A percentile compares a stretch with the other conserved stretches of the same genome.
Conservation (phyloP, 2,888 invertebrate species). For the Cecidostiba fungosa region DNA sequence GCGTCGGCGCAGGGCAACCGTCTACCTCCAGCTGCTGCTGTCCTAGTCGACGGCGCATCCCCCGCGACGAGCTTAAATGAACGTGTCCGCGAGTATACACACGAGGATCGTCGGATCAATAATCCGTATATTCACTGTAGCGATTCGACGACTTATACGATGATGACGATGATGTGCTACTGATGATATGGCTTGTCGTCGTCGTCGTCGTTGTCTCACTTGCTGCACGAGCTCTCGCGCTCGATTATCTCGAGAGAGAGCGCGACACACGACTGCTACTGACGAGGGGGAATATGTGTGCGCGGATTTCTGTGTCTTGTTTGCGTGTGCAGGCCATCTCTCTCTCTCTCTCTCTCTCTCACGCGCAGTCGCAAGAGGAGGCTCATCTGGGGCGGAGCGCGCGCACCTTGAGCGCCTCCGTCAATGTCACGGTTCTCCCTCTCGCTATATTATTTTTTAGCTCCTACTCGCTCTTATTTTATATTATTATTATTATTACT, state of each 20-base stretch:
- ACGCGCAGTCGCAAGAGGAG: not conserved
- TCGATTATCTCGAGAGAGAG: constrained; percentile 5
- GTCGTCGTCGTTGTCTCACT: constrained; percentile 10
- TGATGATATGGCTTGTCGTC: not conserved
- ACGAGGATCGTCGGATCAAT: not conserved
- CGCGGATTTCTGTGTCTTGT: not conserved
- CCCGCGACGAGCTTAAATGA: not conserved
- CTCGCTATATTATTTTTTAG: not conserved
- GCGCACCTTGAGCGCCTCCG: constrained; percentile 56
- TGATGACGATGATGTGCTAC: not conserved
- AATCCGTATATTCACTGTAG: not conserved
- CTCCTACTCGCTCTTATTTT: not conserved
- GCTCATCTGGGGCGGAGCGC: constrained; percentile 50
- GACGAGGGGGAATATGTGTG: not conserved
- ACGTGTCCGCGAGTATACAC: not conserved
- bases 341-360: too few relatives aligned
- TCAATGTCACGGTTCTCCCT: constrained; percentile 51
- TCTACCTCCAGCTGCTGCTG: not conserved
- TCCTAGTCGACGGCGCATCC: not conserved
- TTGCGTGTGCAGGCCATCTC: not conserved
- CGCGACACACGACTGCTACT: not conserved
- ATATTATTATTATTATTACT: too few relatives aligned
- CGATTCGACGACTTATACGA: not conserved
- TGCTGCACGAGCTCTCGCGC: constrained; percentile 28
- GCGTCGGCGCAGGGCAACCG: not conserved